A percentile compares a stretch with the other conserved stretches of the same genome.
phyloP scores from a whole-genome alignment of 2,797 vertebrate species.

The Chiloscyllium punctatum region DNA sequence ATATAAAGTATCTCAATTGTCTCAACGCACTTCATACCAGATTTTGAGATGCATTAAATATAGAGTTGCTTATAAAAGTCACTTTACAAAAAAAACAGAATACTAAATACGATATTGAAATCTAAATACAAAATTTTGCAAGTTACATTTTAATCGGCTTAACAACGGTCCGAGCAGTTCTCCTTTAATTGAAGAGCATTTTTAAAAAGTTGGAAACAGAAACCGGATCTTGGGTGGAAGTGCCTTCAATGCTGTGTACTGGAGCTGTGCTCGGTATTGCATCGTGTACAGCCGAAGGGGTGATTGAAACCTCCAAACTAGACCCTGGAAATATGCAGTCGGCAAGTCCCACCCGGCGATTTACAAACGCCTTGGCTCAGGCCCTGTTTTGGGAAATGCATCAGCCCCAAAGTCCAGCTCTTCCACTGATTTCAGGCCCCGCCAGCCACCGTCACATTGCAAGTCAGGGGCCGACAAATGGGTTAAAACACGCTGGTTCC shows the following conservation, averaged over 20 bases:
- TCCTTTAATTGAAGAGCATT: not conserved
- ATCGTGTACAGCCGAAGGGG: not conserved
- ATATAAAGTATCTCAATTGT: not conserved
- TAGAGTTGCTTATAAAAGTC: not conserved
- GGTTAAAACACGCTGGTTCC: not conserved
- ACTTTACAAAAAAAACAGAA: not conserved
- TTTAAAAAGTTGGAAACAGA: not conserved
- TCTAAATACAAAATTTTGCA: not conserved
- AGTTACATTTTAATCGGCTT: not conserved
- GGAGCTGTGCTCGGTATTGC: not conserved
- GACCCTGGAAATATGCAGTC: not conserved
- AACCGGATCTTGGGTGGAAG: not conserved
- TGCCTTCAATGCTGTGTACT: no score
- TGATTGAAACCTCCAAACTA: not conserved
- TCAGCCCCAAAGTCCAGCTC: not conserved
- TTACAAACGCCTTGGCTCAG: not conserved
- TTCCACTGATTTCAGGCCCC: not conserved
- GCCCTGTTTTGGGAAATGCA: not conserved
- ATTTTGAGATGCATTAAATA: not conserved
- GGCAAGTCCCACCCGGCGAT: not conserved
- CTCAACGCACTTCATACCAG: not conserved
- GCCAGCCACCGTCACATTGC: not conserved
- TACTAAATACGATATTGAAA: not conserved
- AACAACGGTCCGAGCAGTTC: not conserved
- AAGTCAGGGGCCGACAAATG: not conserved